These are phyloP conservation scores for Novumbra hubbsi DNA, from an alignment of 2,797 vertebrate genomes.

Conservation along the genomic window DNA sequence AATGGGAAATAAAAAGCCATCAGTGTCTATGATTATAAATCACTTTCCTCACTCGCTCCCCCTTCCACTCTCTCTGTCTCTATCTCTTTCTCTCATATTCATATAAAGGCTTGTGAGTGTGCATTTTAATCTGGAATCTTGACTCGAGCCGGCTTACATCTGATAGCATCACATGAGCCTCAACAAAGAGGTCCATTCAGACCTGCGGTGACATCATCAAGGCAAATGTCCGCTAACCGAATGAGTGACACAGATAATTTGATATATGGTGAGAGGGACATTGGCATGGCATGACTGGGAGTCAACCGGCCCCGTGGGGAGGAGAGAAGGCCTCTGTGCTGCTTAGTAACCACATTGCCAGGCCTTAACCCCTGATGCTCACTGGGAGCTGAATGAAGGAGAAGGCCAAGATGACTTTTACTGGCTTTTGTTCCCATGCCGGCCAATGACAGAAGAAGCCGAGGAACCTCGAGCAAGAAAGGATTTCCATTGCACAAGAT, in stretches of 20 bases:
- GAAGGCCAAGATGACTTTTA: slow-evolving; percentile 23
- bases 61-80: neutral
- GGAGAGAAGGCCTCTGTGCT: slow-evolving; percentile 23
- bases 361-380: slow-evolving; percentile 18
- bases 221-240: slow-evolving; percentile 29
- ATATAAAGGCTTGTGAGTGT: slow-evolving; percentile 41
- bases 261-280: slow-evolving; percentile 32
- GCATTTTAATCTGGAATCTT: slow-evolving; percentile 42
- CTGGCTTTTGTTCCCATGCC: neutral
- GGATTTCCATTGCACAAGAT: slow-evolving; percentile 11
- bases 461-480: neutral
- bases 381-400: slow-evolving; percentile 12
- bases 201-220: slow-evolving; percentile 27
- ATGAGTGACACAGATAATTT: slow-evolving; percentile 37
- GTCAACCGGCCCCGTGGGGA: slow-evolving; percentile 21
- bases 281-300: slow-evolving; percentile 20
- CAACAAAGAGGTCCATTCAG: slow-evolving; percentile 42
- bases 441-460: neutral
- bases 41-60: slow-evolving; percentile 29
- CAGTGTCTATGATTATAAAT: slow-evolving; percentile 40
- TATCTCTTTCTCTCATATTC: neutral
- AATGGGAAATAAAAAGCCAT: slow-evolving; percentile 56
- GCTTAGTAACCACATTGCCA: slow-evolving; percentile 33
- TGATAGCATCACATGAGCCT: slow-evolving; percentile 46
- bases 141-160: slow-evolving; percentile 45